Evolutionary conservation across 2,113 vertebrate species (phyloP).

Genomic region (Nansenia antarctica): DNA sequence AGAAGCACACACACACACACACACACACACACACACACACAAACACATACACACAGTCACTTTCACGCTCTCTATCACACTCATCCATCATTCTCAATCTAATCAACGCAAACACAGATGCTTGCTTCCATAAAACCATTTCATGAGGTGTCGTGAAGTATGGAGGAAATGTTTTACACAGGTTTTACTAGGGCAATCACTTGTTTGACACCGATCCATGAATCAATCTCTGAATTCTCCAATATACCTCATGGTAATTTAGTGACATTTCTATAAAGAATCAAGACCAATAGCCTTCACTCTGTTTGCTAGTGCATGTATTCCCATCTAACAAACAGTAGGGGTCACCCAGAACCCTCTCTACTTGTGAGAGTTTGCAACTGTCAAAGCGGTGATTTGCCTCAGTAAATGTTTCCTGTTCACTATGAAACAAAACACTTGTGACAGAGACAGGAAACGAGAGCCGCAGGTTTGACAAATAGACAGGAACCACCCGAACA

Average conservation of each 20-base stretch:
- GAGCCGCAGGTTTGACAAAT: neutral
- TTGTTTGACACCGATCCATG: neutral
- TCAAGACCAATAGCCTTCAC: neutral
- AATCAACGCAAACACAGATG: neutral
- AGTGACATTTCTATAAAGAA: neutral
- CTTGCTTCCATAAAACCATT: neutral
- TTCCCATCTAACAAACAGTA: neutral
- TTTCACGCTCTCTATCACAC: neutral
- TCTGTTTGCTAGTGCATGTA: too few species aligned
- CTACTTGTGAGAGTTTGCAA: neutral
- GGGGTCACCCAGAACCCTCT: neutral
- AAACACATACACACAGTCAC: neutral
- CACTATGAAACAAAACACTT: neutral
- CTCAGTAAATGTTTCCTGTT: constrained; percentile 5
- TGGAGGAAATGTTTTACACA: neutral
- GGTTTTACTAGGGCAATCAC: constrained; percentile 16
- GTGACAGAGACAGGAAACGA: constrained; percentile 1
- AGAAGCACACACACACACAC: neutral
- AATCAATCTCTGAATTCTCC: neutral
- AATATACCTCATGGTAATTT: neutral
- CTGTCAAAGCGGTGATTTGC: constrained; percentile 1
- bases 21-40: neutral
- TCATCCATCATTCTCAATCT: neutral
- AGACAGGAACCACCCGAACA: neutral
- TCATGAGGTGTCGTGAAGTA: neutral